Conservation (phyloP, 2,797 vertebrate genomes). For the Notolabrus celidotus region DNA sequence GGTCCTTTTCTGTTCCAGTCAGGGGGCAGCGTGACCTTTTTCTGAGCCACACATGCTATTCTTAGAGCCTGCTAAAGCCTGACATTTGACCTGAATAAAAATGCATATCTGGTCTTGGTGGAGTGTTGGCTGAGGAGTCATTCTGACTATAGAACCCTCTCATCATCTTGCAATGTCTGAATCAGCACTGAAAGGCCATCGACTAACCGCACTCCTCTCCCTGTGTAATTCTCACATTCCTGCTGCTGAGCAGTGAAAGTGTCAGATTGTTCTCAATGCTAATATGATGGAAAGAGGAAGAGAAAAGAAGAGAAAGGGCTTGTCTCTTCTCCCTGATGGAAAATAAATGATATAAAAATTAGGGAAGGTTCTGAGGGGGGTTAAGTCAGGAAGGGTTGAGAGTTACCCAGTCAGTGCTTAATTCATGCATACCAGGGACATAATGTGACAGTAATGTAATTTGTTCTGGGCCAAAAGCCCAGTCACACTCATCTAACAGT, state of each 20-base stretch:
- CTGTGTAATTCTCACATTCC: conserved; percentile 73
- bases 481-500: conserved; percentile 77
- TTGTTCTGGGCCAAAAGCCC: conserved; percentile 82
- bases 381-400: conserved; percentile 45
- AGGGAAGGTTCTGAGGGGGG: conserved; percentile 45
- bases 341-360: conserved; percentile 57
- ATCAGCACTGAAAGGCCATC: conserved; percentile 71
- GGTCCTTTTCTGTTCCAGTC: conserved; percentile 42
- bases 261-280: conserved; percentile 77
- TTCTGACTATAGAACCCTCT: conserved; percentile 55
- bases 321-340: conserved; percentile 44
- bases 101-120: conserved; percentile 56
- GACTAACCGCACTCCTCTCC: conserved; percentile 65
- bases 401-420: conserved; percentile 70
- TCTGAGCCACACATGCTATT: conserved; percentile 30
- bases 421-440: conserved; percentile 80
- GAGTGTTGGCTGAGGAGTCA: conserved; percentile 64
- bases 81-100: conserved; percentile 74
- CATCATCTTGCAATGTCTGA: conserved; percentile 68
- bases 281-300: conserved; percentile 59
- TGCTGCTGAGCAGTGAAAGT: conserved; percentile 59
- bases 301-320: conserved; percentile 41
- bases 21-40: conserved; percentile 36
- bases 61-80: conserved; percentile 40
- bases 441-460: conserved; percentile 85